These are phyloP conservation scores for Chloropsis cyanopogon DNA, from an alignment of 2,113 vertebrate genomes.

Conservation along the genomic window DNA sequence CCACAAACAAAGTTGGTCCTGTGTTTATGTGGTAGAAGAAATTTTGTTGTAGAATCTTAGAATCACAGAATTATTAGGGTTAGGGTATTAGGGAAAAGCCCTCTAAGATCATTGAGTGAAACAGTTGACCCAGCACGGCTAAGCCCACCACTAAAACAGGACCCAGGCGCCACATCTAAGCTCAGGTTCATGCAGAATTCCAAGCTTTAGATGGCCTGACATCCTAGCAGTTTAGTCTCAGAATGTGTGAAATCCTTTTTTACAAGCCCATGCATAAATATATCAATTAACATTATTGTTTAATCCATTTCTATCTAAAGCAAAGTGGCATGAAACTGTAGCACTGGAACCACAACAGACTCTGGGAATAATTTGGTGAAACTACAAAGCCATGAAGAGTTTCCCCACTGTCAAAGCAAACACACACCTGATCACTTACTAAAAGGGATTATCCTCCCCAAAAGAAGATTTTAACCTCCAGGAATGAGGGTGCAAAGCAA, in stretches of 20 bases:
- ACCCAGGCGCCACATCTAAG: not conserved
- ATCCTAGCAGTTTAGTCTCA: not conserved
- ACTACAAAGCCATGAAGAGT: not conserved
- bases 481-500: not conserved
- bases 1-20: accelerated
- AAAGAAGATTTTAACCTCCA: not conserved
- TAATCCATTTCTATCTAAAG: conserved; percentile 5
- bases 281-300: not conserved
- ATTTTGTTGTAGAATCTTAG: not conserved
- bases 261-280: not conserved
- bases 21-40: not conserved
- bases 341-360: not conserved
- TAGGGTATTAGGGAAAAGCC: not conserved
- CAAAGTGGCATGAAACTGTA: not conserved
- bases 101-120: not conserved
- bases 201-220: not conserved
- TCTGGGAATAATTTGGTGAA: not conserved
- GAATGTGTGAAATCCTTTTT: not conserved
- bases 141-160: not conserved
- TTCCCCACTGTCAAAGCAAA: not conserved
- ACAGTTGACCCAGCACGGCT: not conserved
- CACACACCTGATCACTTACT: not conserved
- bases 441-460: not conserved
- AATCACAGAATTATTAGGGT: not conserved
- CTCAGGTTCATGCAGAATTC: not conserved